Base-by-base conservation (phyloP, 2,888 invertebrate genomes). In the Drosophila diplacantha region DNA sequence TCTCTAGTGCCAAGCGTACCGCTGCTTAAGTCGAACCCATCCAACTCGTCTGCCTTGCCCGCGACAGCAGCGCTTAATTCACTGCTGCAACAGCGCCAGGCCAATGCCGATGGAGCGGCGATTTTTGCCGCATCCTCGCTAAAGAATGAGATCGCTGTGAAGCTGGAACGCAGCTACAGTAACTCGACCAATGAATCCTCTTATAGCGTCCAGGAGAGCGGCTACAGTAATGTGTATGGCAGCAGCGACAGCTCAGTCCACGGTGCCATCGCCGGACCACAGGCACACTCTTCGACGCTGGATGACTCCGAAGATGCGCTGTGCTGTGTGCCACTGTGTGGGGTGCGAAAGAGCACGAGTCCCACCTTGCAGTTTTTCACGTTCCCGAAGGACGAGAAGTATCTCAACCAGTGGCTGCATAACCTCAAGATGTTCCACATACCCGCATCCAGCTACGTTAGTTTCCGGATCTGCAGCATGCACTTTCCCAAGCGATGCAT, bases 401-500 rank as follows among this genome's bases (percentile, higher is more conserved):
- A 86, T 63, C 71, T 86, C 41, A 75, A 80, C 39, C 85, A 86
- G 65, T 86, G 85, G 85, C 66, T 86, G 34, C 87, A 86, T 51
- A 86, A 86, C 44, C 79, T 86, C 5, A 86, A 86, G 72, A 85
- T 86, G 85, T 70, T 80, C 16, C 84, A 84, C 49, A 64, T 81
- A 50, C 78, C 84, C 37, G 74, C 83, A 5, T 66, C 76, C 11
- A 75, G 75, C 22, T 86, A 85, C 59, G 63, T 64, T 4, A 72
- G 51, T 22, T 86, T 78, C 71, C 80, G 85, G 14, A 86, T 86
- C 32, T 86, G 85, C 51, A 86, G 86, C 63, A 73, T 86, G 72
- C 85, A 86, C 69, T 86, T 86, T 43, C 87, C 85, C 3, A 86
- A 86, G 66, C 85, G 85, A 24, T 86, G 87, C 51, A 82, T 86